Evolutionary conservation across 2,888 invertebrate species (phyloP).

Genomic region (Perithous albicinctus): DNA sequence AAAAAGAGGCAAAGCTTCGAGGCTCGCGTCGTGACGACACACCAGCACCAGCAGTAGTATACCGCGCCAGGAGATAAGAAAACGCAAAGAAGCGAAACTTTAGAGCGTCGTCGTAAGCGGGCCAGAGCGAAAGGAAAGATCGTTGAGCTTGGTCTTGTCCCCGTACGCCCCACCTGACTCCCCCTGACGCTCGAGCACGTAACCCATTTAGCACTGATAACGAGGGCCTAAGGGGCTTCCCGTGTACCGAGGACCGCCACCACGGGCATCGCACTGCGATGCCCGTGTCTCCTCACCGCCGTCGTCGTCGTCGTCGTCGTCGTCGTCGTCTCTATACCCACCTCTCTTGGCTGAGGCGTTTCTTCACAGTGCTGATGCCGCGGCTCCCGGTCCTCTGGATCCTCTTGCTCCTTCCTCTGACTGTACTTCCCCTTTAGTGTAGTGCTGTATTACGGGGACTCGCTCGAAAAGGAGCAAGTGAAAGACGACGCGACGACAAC

Average conservation of each 20-base stretch:
- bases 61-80: slow-evolving; percentile 68
- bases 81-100: slow-evolving; percentile 70
- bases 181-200: slow-evolving; percentile 63
- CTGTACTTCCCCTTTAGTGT: slow-evolving; percentile 12
- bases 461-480: neutral
- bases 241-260: slow-evolving; percentile 51
- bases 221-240: slow-evolving; percentile 69
- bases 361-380: slow-evolving; percentile 1
- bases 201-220: slow-evolving; percentile 74
- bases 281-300: slow-evolving; percentile 7
- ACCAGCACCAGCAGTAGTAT: slow-evolving; percentile 2
- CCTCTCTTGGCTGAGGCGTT: slow-evolving; percentile 13
- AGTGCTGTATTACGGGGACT: neutral
- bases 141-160: slow-evolving; percentile 40
- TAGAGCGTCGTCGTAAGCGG: slow-evolving; percentile 53
- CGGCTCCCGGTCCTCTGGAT: neutral
- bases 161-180: too few relatives aligned
- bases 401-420: neutral
- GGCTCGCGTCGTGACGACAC: slow-evolving; percentile 19
- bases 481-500: neutral
- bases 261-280: slow-evolving; percentile 33
- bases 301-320: too few relatives aligned
- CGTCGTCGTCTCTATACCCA: slow-evolving; percentile 23
- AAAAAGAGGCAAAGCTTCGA: slow-evolving; percentile 48
- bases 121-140: slow-evolving; percentile 7